These are phyloP conservation scores for Magallana angulata DNA, from an alignment of 1,140 invertebrate species.

Conservation along the genomic window DNA sequence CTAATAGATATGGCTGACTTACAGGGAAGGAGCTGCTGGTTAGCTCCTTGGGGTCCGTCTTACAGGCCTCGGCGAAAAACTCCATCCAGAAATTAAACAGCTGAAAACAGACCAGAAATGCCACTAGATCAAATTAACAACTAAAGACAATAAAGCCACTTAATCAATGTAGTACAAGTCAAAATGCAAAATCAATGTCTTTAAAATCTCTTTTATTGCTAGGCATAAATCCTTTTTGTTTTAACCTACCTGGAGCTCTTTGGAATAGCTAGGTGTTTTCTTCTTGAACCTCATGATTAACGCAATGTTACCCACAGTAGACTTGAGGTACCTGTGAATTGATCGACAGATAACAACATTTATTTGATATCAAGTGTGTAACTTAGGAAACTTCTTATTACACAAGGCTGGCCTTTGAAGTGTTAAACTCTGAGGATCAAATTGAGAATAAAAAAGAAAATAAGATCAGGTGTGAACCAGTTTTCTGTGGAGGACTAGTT, in stretches of 20 bases:
- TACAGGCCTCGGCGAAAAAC: conserved; percentile 97
- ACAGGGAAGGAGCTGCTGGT: conserved; percentile 64
- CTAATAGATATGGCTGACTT: conserved; percentile 3
- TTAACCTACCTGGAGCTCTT: conserved; percentile 45
- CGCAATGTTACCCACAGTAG: conserved; percentile 98
- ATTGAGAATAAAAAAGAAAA: too few relatives aligned
- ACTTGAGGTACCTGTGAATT: conserved; percentile 91
- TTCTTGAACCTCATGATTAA: conserved; percentile 96
- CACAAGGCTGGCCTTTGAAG: too few relatives aligned
- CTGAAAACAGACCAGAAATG: conserved; percentile 78
- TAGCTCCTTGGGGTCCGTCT: conserved; percentile 83
- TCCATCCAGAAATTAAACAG: conserved; percentile 99
- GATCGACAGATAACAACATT: not conserved
- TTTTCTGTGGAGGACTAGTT: too few relatives aligned
- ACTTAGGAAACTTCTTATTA: too few relatives aligned
- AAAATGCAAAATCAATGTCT: too few relatives aligned
- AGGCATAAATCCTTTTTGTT: too few relatives aligned
- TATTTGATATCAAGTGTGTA: not conserved
- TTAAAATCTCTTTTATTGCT: too few relatives aligned
- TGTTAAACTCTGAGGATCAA: too few relatives aligned
- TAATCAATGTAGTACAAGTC: too few relatives aligned
- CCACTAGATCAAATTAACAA: too few relatives aligned
- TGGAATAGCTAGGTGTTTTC: conserved; percentile 73
- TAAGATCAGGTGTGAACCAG: too few relatives aligned
- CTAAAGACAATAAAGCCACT: too few relatives aligned